A percentile compares a stretch with the other conserved stretches of the same genome.
phyloP scores from a whole-genome alignment of 2,797 vertebrate genomes.

The Oreochromis grahami region DNA sequence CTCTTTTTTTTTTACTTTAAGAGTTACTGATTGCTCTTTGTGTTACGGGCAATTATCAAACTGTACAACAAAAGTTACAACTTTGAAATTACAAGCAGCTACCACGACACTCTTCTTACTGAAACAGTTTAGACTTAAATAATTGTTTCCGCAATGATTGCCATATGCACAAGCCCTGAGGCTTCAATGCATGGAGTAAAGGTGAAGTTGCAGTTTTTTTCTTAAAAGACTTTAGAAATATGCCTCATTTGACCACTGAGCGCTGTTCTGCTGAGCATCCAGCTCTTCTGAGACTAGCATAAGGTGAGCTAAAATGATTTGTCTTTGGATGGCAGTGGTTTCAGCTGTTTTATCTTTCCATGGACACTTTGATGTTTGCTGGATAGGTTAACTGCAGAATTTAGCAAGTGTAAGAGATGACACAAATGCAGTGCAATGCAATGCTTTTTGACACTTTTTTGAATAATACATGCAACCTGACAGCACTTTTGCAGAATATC shows the following conservation, averaged over 20 bases:
- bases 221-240: not conserved
- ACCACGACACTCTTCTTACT: not conserved
- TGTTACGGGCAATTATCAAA: slow-evolving; percentile 9
- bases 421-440: not conserved
- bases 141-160: slow-evolving; percentile 13
- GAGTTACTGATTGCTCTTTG: slow-evolving; percentile 18
- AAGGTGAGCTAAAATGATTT: not conserved
- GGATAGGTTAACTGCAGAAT: not conserved
- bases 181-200: not conserved
- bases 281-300: not conserved
- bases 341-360: not conserved
- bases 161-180: not conserved
- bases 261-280: not conserved
- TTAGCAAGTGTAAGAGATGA: not conserved
- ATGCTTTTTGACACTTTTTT: not conserved
- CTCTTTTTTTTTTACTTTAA: not conserved
- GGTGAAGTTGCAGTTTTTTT: not conserved
- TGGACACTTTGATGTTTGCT: not conserved
- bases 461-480: not conserved
- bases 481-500: not conserved
- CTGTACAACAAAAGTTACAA: not conserved
- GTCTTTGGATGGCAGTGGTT: not conserved
- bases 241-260: not conserved
- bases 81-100: slow-evolving; percentile 5
- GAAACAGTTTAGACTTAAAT: slow-evolving; percentile 8